Evolutionary conservation across 2,797 vertebrate genomes (phyloP), one percentile per base, ranked within the genome.

Genomic region (Neosilurus mollespiculum): DNA sequence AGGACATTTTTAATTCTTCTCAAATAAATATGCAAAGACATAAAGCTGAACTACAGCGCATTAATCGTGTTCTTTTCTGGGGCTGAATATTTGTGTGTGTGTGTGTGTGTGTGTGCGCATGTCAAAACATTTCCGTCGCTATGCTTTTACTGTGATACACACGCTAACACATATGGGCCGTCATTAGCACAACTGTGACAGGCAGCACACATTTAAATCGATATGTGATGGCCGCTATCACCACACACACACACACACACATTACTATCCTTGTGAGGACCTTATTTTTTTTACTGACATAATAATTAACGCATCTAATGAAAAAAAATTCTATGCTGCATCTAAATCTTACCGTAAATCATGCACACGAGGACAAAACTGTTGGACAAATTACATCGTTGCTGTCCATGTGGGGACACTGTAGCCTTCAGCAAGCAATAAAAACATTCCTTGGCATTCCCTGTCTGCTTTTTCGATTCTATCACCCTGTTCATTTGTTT

Each of bases 121-220:
- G 22, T 51, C 18, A 71, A 83, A 80, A 86, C 86, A 88, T 90
- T 90, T 90, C 90, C 86, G 90, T 94, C 92, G 88, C 89, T 91
- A 85, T 93, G 91, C 93, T 88, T 88, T 93, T 90, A 92, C 91
- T 90, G 89, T 94, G 91, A 89, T 92, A 92, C 88, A 88, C 85
- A 88, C 87, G 90, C 90, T 83, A 91, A 91, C 90, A 91, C 93
- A 90, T 92, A 91, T 92, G 76, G 91, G 90, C 84, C 87, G 86
- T 93, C 94, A 95, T 94, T 94, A 95, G 94, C 93, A 91, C 92
- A 86, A 90, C 90, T 91, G 91, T 69, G 64, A 92, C 91, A 84
- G 86, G 86, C 91, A 91, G 86, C 87, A 90, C 86, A 91, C 26
- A 88, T 83, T 93, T 88, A 92, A 92, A 71, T 80, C 59, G 15